Evolutionary conservation across 2,797 vertebrate genomes (phyloP).

Genomic region (Periparus ater): DNA sequence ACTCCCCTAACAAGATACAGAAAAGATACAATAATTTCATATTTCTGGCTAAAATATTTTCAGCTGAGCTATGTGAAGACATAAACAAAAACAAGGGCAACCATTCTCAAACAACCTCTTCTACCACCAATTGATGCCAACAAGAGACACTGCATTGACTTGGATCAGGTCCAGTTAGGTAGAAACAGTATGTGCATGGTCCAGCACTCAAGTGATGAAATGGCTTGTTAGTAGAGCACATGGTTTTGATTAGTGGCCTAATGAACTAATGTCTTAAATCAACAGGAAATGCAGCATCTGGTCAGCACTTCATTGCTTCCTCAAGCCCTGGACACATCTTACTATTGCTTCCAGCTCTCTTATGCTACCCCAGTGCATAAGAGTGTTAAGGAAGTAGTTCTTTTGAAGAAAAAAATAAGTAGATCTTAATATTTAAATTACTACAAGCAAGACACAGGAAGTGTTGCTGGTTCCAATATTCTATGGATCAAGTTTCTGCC

Average conservation of each 20-base stretch:
- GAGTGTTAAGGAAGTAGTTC: not conserved
- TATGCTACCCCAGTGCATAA: not conserved
- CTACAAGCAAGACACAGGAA: not conserved
- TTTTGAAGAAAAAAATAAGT: not conserved
- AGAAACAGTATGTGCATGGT: not conserved
- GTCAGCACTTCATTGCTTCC: not conserved
- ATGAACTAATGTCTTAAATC: constrained; percentile 33
- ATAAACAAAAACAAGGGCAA: not conserved
- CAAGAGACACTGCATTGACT: not conserved
- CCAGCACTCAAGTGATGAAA: constrained; percentile 27
- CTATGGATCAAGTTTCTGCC: not conserved
- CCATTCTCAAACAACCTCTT: not conserved
- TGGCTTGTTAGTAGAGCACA: constrained; percentile 52
- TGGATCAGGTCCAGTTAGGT: not conserved
- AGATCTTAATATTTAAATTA: not conserved
- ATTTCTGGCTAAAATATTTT: not conserved
- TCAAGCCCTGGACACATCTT: not conserved
- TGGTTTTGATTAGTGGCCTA: constrained; percentile 47
- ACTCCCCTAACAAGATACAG: not conserved
- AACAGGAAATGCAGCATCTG: constrained; percentile 44
- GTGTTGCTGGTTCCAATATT: not conserved
- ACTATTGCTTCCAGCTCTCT: not conserved
- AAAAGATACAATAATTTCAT: not conserved
- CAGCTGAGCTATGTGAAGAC: not conserved
- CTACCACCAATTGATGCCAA: not conserved